Base-by-base conservation (phyloP, 2,797 vertebrate genomes). In the Hylomyscus alleni region DNA sequence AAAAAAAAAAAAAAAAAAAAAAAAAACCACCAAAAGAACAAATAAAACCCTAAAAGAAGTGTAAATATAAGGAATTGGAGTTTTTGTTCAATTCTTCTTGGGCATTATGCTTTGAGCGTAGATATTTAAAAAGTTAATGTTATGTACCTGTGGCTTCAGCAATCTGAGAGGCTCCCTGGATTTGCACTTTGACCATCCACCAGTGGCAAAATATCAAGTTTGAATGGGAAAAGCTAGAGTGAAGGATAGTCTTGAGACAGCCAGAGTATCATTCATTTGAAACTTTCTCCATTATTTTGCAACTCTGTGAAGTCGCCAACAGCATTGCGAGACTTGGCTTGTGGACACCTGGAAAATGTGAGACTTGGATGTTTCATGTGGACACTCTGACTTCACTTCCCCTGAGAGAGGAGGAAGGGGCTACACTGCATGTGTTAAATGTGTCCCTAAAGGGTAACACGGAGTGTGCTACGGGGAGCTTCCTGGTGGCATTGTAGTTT, bases 251-350 rank as follows among this genome's bases (percentile, higher is more conserved):
- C 93, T 90, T 97, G 92, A 98, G 98, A 98, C 52, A 96, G 96
- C 94, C 96, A 97, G 69, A 88, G 94, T 96, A 96, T 98, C 96
- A 94, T 95, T 97, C 96, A 92, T 95, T 98, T 96, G 97, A 98
- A 84, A 22, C 97, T 98, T 98, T 98, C 98, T 98, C 98, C 97
- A 97, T 98, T 98, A 98, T 98, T 98, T 98, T 98, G 98, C 97
- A 98, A 98, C 87, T 90, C 73, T 97, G 97, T 97, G 95, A 97
- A 90, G 47, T 93, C 34, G 98, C 98, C 98, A 98, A 89, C 62
- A 89, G 90, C 29, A 0, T 97, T 98, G 98, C 8, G 0, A 98
- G 97, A 98, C 98, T 98, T 99, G 98, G 98, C 98, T 97, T 97
- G 52, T 40, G 5, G 97, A 97, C 97, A 98, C 98, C 98, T 98